Evolutionary conservation across 2,797 vertebrate genomes (phyloP).

Genomic region (Hypotaenidia okinawae): DNA sequence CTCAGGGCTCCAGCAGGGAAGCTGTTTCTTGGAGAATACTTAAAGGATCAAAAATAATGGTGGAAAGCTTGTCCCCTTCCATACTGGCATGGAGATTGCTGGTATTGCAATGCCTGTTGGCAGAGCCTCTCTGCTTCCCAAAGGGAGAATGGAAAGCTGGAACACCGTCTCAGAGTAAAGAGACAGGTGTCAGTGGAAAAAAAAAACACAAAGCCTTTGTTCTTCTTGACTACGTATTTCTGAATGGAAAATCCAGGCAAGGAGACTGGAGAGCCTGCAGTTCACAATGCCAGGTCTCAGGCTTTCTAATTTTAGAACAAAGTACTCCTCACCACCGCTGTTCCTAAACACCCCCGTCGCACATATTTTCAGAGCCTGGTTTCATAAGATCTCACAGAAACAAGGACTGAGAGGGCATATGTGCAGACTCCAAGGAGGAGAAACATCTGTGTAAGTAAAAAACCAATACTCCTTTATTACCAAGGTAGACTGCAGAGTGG

Average conservation of each 20-base stretch:
- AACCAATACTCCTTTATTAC: neutral
- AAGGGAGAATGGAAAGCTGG: constrained; percentile 44
- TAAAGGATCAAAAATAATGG: neutral
- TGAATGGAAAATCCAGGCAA: constrained; percentile 59
- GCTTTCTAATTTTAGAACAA: constrained; percentile 57
- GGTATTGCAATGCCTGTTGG: neutral
- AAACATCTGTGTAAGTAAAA: neutral
- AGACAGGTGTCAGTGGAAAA: constrained; percentile 19
- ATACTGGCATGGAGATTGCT: neutral
- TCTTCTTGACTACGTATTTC: constrained; percentile 3
- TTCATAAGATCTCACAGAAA: constrained; percentile 13
- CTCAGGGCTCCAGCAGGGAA: neutral
- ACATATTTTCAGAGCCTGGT: constrained; percentile 13
- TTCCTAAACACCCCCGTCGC: neutral
- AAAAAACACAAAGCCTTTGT: neutral
- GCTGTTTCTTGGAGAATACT: neutral
- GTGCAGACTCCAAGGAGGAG: neutral
- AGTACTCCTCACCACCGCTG: neutral
- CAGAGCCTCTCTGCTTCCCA: neutral
- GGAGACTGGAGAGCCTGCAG: neutral
- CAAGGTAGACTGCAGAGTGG: neutral
- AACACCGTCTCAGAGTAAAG: neutral
- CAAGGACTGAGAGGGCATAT: neutral
- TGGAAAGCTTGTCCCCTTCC: neutral
- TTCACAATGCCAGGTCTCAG: constrained; percentile 25